Percentiles rank a stretch among this genome's conserved stretches.
phyloP scores from a whole-genome alignment of 2,113 vertebrate genomes.

The Nematolebias whitei region DNA sequence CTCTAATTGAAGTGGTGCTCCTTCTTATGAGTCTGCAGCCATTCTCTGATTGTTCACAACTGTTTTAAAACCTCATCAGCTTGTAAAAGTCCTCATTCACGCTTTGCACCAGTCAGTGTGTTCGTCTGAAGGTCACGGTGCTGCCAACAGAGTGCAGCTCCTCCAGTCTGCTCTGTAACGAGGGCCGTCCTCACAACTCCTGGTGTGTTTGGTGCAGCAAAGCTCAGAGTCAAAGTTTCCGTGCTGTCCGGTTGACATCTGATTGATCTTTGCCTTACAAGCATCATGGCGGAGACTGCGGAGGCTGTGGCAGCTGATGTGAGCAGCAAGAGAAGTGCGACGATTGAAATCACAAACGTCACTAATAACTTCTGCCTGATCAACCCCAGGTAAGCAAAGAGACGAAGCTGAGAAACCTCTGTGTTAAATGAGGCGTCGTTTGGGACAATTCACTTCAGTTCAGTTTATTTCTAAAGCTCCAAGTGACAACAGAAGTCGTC shows the following conservation, averaged over 20 bases:
- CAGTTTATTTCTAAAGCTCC: too few relatives aligned
- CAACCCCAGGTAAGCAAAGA: slow-evolving; percentile 62
- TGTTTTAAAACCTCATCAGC: slow-evolving; percentile 53
- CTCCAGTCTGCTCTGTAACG: slow-evolving; percentile 3
- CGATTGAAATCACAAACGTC: slow-evolving; percentile 73
- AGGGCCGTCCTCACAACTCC: slow-evolving; percentile 7
- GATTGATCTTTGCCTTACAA: slow-evolving; percentile 19
- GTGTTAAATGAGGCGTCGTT: too few relatives aligned
- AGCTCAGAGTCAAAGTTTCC: not conserved
- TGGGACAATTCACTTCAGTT: too few relatives aligned
- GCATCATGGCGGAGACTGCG: slow-evolving; percentile 72
- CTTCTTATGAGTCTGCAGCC: slow-evolving; percentile 46
- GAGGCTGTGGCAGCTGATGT: slow-evolving; percentile 72
- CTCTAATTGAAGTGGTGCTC: slow-evolving; percentile 48
- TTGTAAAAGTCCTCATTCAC: slow-evolving; percentile 46
- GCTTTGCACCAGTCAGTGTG: slow-evolving; percentile 14
- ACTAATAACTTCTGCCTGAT: slow-evolving; percentile 73
- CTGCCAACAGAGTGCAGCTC: slow-evolving; percentile 16
- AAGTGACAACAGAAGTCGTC: too few relatives aligned
- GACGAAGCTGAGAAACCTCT: not conserved
- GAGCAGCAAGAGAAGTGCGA: slow-evolving; percentile 61
- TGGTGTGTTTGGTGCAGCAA: not conserved
- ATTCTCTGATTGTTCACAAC: slow-evolving; percentile 42
- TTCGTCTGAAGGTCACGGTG: slow-evolving; percentile 46
- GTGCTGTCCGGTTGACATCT: slow-evolving; percentile 9